A percentile compares a stretch with the other conserved stretches of the same genome.
phyloP scores from a whole-genome alignment of 2,888 invertebrate species.

The Spisula subtruncata region DNA sequence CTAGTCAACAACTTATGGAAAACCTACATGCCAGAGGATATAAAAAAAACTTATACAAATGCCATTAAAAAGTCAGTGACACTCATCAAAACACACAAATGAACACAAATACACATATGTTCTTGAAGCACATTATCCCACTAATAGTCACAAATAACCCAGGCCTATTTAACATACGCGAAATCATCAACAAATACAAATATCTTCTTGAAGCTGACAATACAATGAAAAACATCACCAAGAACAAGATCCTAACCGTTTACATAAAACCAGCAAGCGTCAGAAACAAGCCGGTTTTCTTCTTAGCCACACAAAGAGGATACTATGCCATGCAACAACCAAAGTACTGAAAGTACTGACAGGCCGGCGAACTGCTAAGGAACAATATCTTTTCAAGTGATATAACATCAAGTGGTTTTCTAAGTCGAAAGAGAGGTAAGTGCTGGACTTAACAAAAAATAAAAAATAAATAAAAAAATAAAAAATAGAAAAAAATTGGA shows the following conservation, averaged over 20 bases:
- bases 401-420: too few relatives aligned
- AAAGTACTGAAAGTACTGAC: too few relatives aligned
- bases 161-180: background rate
- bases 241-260: background rate
- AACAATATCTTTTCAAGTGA: too few relatives aligned
- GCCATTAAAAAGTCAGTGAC: background rate
- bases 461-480: too few relatives aligned
- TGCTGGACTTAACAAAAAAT: too few relatives aligned
- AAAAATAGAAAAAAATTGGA: too few relatives aligned
- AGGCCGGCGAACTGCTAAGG: too few relatives aligned
- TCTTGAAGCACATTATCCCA: background rate
- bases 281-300: background rate
- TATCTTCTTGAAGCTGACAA: background rate
- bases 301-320: background rate
- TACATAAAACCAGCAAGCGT: background rate
- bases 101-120: background rate
- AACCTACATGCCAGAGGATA: constrained; percentile 14
- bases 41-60: background rate
- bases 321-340: background rate
- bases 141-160: background rate
- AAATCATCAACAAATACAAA: background rate
- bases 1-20: background rate
- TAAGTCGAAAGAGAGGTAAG: too few relatives aligned
- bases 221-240: background rate
- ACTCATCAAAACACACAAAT: background rate